A percentile compares a stretch with the other conserved stretches of the same genome.
These are phyloP conservation scores for Cancer borealis DNA, from an alignment of 2,888 invertebrate species.

Conservation along the genomic window DNA sequence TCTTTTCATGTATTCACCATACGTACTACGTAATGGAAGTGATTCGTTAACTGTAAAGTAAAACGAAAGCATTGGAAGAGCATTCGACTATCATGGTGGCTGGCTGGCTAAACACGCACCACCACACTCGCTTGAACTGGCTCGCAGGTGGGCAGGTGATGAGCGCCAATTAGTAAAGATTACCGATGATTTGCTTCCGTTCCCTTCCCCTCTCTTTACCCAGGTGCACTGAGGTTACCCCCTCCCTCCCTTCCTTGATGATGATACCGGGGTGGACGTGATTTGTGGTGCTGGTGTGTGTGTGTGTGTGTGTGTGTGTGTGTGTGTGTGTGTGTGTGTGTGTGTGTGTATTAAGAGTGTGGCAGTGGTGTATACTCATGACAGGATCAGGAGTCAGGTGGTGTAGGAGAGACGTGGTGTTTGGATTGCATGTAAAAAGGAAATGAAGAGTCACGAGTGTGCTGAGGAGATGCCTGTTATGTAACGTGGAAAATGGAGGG, in stretches of 20 bases:
- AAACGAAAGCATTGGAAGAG: neutral
- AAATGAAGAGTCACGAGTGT: no score
- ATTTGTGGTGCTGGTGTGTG: neutral
- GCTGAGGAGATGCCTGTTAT: neutral
- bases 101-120: neutral
- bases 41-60: neutral
- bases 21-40: neutral
- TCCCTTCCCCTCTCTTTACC: constrained; percentile 15
- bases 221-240: neutral
- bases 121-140: neutral
- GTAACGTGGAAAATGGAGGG: neutral
- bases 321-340: no score
- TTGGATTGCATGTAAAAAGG: neutral
- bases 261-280: neutral
- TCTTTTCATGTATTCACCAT: neutral
- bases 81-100: neutral
- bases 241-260: neutral
- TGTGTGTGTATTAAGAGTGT: no score
- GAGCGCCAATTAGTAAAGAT: neutral
- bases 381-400: no score
- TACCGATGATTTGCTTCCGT: constrained; percentile 14
- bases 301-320: neutral
- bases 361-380: no score
- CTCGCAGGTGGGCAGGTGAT: neutral
- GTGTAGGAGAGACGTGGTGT: neutral